These are phyloP conservation scores for Aldabrachelys gigantea DNA, from an alignment of 2,113 vertebrate genomes.

Conservation along the genomic window DNA sequence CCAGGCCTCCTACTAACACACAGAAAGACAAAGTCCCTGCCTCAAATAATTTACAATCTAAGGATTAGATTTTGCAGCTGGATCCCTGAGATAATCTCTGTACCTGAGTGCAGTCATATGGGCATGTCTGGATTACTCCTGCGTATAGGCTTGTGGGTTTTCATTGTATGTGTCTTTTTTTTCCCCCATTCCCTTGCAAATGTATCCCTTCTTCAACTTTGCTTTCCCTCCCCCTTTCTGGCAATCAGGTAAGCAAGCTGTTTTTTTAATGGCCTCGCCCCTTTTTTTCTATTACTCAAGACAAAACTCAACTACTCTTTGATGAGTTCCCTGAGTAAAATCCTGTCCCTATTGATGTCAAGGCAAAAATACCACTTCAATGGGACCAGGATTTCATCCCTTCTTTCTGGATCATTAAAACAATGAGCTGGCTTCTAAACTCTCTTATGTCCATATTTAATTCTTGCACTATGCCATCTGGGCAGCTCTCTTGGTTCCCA, in stretches of 20 bases:
- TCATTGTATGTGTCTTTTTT: background rate
- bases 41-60: background rate
- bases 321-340: background rate
- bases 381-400: background rate
- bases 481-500: background rate
- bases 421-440: background rate
- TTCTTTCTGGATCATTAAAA: background rate
- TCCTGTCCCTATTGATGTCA: background rate
- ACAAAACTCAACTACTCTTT: background rate
- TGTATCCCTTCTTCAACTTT: background rate
- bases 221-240: background rate
- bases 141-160: background rate
- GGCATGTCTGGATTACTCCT: rapidly evolving
- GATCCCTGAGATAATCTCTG: rapidly evolving
- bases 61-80: background rate
- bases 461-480: background rate
- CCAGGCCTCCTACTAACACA: background rate
- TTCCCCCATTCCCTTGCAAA: background rate
- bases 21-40: background rate
- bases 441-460: background rate
- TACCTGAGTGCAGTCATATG: background rate
- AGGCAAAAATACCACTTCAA: background rate
- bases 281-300: background rate
- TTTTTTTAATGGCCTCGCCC: background rate
- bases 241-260: too few relatives aligned